These are phyloP conservation scores for Cyanoliseus patagonus DNA, from an alignment of 2,113 vertebrate genomes.

Conservation along the genomic window DNA sequence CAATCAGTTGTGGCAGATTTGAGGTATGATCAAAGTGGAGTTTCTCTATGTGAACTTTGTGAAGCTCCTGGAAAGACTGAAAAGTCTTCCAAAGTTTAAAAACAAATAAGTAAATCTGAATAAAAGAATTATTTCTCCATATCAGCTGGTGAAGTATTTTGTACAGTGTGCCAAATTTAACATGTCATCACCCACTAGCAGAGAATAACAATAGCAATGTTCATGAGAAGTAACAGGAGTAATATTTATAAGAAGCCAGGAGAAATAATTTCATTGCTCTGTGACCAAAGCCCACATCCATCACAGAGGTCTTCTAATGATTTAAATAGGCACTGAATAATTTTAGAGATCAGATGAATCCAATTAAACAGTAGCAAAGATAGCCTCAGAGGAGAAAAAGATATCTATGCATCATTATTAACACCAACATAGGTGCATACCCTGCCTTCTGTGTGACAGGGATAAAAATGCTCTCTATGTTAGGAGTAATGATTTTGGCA, in stretches of 20 bases:
- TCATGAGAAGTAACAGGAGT: neutral
- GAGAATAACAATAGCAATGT: neutral
- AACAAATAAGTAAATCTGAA: neutral
- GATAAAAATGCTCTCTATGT: neutral
- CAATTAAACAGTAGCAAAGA: neutral
- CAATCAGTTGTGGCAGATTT: neutral
- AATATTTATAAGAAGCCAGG: neutral
- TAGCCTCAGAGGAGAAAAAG: neutral
- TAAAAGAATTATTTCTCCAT: neutral
- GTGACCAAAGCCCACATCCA: neutral
- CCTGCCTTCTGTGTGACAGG: neutral
- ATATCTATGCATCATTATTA: neutral
- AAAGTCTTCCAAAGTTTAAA: neutral
- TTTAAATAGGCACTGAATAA: neutral
- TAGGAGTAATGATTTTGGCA: neutral
- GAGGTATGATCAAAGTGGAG: neutral
- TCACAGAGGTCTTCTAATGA: neutral
- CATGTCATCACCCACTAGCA: neutral
- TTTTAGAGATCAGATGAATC: neutral
- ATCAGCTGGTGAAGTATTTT: neutral
- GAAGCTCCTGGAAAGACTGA: neutral
- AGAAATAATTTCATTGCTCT: neutral
- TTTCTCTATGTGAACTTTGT: neutral
- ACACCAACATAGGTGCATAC: neutral
- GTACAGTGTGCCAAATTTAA: neutral